Base-by-base conservation (phyloP, 2,113 vertebrate species). In the Zingel zingel region DNA sequence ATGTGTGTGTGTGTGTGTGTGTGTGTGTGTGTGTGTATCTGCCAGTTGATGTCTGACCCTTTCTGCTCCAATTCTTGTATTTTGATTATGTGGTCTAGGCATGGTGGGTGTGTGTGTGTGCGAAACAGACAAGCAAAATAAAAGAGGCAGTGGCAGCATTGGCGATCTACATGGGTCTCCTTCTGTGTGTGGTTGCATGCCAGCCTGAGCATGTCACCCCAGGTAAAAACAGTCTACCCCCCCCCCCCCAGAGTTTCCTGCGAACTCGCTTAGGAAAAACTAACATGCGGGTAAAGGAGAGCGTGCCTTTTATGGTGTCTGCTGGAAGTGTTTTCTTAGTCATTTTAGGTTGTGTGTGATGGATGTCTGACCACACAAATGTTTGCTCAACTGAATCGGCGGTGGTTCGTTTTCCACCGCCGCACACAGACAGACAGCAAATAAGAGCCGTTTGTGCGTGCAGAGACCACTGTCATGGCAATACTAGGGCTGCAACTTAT, bases 321-420 rank as follows among this genome's bases (percentile, higher is more conserved):
- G 53, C 16, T 74, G 30, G 64, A 67, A 62, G 69, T 79, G 77
- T 82, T 88, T 87, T 82, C 71, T 83, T 65, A 51, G 79, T 69
- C 57, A 81, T 75, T 77, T 75, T n/a, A 45, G 45, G 53, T 72
- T 51, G 51, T 6, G 59, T 77, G 39, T 81, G 84, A 90, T 84
- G 84, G 75, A 89, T 80, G 84, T 88, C 58, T 10, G 61, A 81
- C 15, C 33, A 25, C 2, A 61, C 19, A 66, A 74, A 54, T 82
- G 82, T 90, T 87, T 89, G 79, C 71, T 83, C 72, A 77, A 79
- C 47, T 79, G 73, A 77, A 84, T 83, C 77, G 66, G 82, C 4
- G 77, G 66, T 3, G 71, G 33, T 67, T 67, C 5, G 3, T 19
- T 30, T 48, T 45, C 12, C 39, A 45, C 62, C 4, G 19, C 6